A percentile compares a stretch with the other conserved stretches of the same genome.
These are phyloP conservation scores for Pteronura brasiliensis DNA, from an alignment of 2,113 vertebrate genomes.

Conservation along the genomic window DNA sequence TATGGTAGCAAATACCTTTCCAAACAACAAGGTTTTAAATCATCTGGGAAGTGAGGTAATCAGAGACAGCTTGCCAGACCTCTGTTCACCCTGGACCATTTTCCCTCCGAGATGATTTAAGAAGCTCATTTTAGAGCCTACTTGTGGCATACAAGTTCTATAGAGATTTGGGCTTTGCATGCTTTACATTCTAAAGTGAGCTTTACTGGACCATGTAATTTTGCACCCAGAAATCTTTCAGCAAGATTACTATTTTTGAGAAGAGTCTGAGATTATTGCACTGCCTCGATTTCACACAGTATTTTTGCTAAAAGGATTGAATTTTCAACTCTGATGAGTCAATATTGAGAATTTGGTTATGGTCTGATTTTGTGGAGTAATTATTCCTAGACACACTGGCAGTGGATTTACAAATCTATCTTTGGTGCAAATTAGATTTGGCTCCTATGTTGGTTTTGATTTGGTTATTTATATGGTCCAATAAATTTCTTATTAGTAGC, in stretches of 20 bases:
- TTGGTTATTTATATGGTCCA: conserved; percentile 62
- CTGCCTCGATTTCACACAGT: not conserved
- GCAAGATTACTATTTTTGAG: conserved; percentile 4
- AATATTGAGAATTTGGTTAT: conserved; percentile 53
- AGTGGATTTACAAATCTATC: not conserved
- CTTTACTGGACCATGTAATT: not conserved
- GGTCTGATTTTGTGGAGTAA: conserved; percentile 42
- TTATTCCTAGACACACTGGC: not conserved
- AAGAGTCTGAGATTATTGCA: conserved; percentile 9
- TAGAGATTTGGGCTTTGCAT: not conserved
- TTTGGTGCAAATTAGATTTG: conserved; percentile 50
- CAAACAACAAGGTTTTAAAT: not conserved
- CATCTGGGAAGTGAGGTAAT: not conserved
- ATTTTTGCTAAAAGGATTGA: not conserved
- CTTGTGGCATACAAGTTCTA: not conserved
- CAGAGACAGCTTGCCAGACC: not conserved
- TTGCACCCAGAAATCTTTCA: not conserved
- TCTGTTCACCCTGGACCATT: not conserved
- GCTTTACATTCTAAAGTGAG: not conserved
- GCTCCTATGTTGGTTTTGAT: conserved; percentile 55
- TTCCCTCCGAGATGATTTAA: not conserved
- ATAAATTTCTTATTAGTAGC: conserved; percentile 54
- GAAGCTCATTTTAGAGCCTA: not conserved
- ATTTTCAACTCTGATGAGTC: conserved; percentile 29
- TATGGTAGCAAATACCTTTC: not conserved